These are phyloP conservation scores for Xiphorhynchus erythropygius DNA, from an alignment of 2,797 vertebrate species.

Conservation along the genomic window DNA sequence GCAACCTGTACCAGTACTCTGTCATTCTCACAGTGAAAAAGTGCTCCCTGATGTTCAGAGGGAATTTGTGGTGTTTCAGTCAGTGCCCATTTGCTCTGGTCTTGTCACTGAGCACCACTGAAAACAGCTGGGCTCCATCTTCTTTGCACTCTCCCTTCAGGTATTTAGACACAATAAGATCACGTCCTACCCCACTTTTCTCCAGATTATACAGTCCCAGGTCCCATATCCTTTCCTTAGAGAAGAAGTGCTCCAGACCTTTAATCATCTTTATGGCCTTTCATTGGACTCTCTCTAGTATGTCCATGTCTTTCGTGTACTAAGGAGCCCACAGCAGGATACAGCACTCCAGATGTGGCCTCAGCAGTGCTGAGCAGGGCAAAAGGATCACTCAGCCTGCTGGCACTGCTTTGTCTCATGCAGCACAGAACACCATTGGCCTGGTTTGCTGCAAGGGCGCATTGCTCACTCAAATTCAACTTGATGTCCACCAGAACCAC, in stretches of 20 bases:
- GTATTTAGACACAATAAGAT: background rate
- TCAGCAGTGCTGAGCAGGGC: background rate
- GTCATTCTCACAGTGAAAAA: background rate
- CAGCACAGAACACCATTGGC: background rate
- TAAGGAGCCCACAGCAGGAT: background rate
- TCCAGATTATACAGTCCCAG: background rate
- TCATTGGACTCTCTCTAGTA: background rate
- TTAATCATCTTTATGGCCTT: background rate
- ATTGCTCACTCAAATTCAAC: background rate
- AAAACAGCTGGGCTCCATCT: background rate
- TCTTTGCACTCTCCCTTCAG: background rate
- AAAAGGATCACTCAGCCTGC: background rate
- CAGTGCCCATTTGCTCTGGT: background rate
- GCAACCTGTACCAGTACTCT: accelerated
- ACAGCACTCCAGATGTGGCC: background rate
- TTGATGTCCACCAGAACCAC: background rate
- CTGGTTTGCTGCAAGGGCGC: background rate
- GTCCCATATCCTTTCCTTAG: background rate
- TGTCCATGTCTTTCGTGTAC: background rate
- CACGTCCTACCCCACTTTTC: background rate
- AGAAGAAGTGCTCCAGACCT: background rate
- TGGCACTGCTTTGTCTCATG: background rate
- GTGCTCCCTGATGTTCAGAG: background rate
- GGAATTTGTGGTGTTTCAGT: background rate
- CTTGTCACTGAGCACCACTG: background rate